A percentile compares a stretch with the other conserved stretches of the same genome.
These are phyloP conservation scores for Hypotaenidia okinawae DNA, from an alignment of 2,797 vertebrate genomes.

Conservation along the genomic window DNA sequence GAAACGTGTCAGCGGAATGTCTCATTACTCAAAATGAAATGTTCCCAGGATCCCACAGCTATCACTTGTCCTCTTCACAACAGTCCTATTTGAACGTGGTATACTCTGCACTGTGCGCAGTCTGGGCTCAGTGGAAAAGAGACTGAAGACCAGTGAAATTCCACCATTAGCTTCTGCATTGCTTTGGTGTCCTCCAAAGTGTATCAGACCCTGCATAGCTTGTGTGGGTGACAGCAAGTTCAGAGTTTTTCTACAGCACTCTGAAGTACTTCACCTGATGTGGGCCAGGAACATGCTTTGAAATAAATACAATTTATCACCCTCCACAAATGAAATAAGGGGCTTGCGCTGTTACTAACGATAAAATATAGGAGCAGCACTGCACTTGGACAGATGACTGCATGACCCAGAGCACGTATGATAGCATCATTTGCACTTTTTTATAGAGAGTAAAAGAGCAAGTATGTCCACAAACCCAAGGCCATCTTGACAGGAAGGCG, in stretches of 20 bases:
- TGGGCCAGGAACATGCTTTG: background rate
- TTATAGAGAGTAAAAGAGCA: slow-evolving; percentile 15
- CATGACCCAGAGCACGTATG: background rate
- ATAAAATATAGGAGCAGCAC: slow-evolving; percentile 41
- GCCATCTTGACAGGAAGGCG: slow-evolving; percentile 12
- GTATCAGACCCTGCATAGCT: background rate
- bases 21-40: slow-evolving; percentile 47
- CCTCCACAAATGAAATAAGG: background rate
- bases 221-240: background rate
- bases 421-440: slow-evolving; percentile 26
- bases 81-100: background rate
- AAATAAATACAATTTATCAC: slow-evolving; percentile 41
- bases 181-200: background rate
- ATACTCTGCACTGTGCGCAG: background rate
- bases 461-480: slow-evolving; percentile 36
- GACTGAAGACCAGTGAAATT: background rate
- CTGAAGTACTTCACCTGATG: background rate
- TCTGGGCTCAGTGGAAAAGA: background rate
- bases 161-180: background rate
- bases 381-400: background rate
- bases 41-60: slow-evolving; percentile 47
- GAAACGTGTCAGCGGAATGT: slow-evolving; percentile 42
- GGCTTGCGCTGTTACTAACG: background rate
- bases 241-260: background rate
- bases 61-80: slow-evolving; percentile 17